These are phyloP conservation scores for Suillia variegata DNA, from an alignment of 2,888 invertebrate genomes.

Conservation along the genomic window DNA sequence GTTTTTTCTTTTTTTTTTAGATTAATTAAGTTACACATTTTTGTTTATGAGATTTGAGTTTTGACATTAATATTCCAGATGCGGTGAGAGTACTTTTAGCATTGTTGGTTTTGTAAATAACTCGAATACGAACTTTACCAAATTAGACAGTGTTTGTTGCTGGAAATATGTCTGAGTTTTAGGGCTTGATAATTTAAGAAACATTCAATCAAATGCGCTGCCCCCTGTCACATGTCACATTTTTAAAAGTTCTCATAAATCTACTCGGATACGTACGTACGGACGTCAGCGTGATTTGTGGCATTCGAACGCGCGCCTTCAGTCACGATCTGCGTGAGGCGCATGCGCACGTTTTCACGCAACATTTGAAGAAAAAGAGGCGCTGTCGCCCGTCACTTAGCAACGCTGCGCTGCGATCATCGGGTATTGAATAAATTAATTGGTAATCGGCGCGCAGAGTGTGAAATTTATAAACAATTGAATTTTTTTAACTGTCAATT, in stretches of 20 bases:
- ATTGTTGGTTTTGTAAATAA: too few species aligned
- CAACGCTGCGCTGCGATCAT: too few species aligned
- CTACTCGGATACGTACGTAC: slow-evolving; percentile 5
- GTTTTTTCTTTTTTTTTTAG: background rate
- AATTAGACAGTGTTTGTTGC: slow-evolving; percentile 22
- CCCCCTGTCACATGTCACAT: slow-evolving; percentile 32
- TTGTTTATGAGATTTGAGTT: slow-evolving; percentile 21
- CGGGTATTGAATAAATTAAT: too few species aligned
- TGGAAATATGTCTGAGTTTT: too few species aligned
- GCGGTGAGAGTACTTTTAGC: slow-evolving; percentile 2
- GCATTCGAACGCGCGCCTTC: slow-evolving; percentile 13
- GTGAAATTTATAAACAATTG: too few species aligned
- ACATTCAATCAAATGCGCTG: slow-evolving; percentile 36
- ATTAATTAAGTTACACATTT: slow-evolving; percentile 25
- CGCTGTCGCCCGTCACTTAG: background rate
- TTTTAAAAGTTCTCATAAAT: slow-evolving; percentile 29
- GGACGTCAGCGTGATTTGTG: slow-evolving; percentile 23
- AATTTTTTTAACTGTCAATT: too few species aligned
- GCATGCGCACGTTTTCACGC: slow-evolving; percentile 23
- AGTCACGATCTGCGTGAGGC: slow-evolving; percentile 23
- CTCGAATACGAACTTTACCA: too few species aligned
- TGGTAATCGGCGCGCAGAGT: too few species aligned
- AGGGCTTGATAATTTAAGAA: slow-evolving; percentile 24
- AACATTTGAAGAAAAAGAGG: background rate
- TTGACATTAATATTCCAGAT: slow-evolving; percentile 20